Conservation (phyloP, 2,113 vertebrate species). For the Charina bottae region DNA sequence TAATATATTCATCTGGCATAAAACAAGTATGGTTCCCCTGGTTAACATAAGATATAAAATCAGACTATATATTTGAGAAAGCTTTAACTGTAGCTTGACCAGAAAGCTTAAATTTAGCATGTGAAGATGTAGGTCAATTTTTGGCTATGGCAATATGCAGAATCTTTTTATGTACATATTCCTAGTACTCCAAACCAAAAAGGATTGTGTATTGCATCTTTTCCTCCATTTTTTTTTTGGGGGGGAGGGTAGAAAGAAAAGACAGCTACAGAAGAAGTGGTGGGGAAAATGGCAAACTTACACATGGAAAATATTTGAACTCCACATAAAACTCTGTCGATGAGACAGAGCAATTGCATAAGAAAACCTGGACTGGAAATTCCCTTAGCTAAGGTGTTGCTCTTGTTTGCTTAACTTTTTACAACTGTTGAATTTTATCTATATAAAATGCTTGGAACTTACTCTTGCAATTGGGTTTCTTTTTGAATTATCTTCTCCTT, state of each 20-base stretch:
- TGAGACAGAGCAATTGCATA: not conserved
- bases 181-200: not conserved
- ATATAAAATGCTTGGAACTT: constrained; percentile 54
- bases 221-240: not conserved
- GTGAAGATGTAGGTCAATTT: not conserved
- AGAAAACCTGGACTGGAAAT: not conserved
- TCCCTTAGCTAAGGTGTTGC: not conserved
- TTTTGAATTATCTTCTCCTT: constrained; percentile 79
- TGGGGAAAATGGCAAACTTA: not conserved
- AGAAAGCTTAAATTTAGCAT: not conserved
- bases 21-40: not conserved
- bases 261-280: not conserved
- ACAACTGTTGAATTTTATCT: not conserved
- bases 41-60: not conserved
- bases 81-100: not conserved
- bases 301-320: not conserved
- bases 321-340: not conserved
- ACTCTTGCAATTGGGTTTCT: constrained; percentile 81
- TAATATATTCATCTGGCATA: not conserved
- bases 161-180: not conserved
- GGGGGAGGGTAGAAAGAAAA: not conserved
- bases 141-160: not conserved
- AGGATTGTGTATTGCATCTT: not conserved
- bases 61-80: not conserved
- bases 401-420: not conserved